Evolutionary conservation across 2,113 vertebrate species (phyloP).

Genomic region (Pycnonotus jocosus): DNA sequence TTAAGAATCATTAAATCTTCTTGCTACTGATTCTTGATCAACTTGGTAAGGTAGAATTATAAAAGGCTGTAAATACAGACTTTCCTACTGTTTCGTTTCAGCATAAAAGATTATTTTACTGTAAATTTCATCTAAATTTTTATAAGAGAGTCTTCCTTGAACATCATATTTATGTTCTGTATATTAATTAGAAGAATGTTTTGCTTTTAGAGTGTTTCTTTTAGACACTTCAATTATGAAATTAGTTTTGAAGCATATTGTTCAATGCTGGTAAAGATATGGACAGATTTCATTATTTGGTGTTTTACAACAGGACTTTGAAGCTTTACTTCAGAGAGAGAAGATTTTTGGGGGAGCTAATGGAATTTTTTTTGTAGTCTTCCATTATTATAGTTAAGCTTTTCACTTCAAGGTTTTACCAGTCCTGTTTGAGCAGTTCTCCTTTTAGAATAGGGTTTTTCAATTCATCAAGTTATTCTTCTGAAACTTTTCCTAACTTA

Average conservation of each 20-base stretch:
- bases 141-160: neutral
- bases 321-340: conserved; percentile 1
- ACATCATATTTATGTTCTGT: neutral
- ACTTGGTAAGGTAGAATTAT: neutral
- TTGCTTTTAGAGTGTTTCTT: neutral
- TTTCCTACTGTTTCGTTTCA: neutral
- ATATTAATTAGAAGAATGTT: neutral
- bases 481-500: neutral
- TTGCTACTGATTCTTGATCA: neutral
- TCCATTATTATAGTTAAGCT: neutral
- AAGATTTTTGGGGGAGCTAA: neutral
- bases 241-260: neutral
- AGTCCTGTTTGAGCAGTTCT: neutral
- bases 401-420: neutral
- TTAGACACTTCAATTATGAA: neutral
- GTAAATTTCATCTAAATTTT: neutral
- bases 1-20: neutral
- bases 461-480: neutral
- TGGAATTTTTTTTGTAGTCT: neutral
- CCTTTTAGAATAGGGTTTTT: neutral
- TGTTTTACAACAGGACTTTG: conserved; percentile 14
- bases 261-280: neutral
- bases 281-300: neutral
- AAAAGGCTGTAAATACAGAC: neutral
- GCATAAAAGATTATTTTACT: neutral